Percentiles rank a stretch among this genome's conserved stretches.
Conservation (phyloP, 2,888 invertebrate species). For the Iselma pallidipennis region DNA sequence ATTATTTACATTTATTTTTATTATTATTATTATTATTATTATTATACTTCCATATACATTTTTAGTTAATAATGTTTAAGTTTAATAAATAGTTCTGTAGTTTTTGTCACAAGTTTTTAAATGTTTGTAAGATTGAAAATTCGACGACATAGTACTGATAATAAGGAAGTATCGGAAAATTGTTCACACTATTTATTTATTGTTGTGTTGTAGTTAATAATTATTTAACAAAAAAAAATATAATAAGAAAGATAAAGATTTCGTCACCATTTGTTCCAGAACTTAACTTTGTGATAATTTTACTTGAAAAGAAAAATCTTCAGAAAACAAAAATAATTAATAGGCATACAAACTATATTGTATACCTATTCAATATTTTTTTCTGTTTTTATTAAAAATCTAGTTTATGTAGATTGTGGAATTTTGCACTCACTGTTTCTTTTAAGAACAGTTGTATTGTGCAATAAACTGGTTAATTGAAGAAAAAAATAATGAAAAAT, state of each 20-base stretch:
- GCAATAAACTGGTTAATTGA: slow-evolving; percentile 20
- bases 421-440: slow-evolving; percentile 37
- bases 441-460: slow-evolving; percentile 28
- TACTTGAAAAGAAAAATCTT: slow-evolving; percentile 16
- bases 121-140: background rate
- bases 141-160: slow-evolving; percentile 29
- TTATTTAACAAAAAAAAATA: slow-evolving; percentile 30
- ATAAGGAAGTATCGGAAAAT: slow-evolving; percentile 4
- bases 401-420: background rate
- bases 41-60: background rate
- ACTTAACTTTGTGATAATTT: slow-evolving; percentile 23
- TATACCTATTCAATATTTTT: slow-evolving; percentile 30
- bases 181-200: slow-evolving; percentile 39
- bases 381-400: slow-evolving; percentile 28
- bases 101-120: background rate
- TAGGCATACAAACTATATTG: slow-evolving; percentile 21
- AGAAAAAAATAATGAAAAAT: too few species aligned
- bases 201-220: slow-evolving; percentile 36
- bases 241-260: slow-evolving; percentile 4
- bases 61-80: background rate
- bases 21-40: background rate
- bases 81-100: background rate
- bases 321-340: slow-evolving; percentile 20
- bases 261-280: slow-evolving; percentile 27
- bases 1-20: background rate